Evolutionary conservation across 2,888 invertebrate species (phyloP).

Genomic region (Ypsolopha scabrella): DNA sequence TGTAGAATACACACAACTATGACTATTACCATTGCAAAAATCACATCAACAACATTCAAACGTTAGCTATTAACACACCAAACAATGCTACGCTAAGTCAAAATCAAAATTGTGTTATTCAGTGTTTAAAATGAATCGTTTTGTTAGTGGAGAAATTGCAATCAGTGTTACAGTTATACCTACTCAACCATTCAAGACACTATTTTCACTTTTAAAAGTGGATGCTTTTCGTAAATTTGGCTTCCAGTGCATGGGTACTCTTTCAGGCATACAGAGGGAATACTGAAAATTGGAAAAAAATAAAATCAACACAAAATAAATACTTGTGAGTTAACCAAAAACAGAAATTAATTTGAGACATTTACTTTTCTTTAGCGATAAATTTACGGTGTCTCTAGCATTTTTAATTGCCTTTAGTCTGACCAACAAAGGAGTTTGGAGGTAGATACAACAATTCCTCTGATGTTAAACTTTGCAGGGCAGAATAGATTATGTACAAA

Average conservation of each 20-base stretch:
- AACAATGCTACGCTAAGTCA: slow-evolving; percentile 58
- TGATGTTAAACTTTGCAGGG: too few relatives aligned
- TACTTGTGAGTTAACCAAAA: too few relatives aligned
- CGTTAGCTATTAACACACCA: slow-evolving; percentile 59
- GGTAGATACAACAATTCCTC: too few relatives aligned
- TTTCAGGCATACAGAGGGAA: slow-evolving; percentile 69
- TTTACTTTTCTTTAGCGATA: too few relatives aligned
- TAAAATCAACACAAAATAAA: slow-evolving; percentile 30
- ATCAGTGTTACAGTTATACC: slow-evolving; percentile 22
- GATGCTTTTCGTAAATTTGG: slow-evolving; percentile 69
- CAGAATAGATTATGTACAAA: too few relatives aligned
- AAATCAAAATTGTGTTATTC: slow-evolving; percentile 7
- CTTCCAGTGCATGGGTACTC: slow-evolving; percentile 69
- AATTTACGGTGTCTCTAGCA: background rate
- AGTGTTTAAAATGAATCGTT: background rate
- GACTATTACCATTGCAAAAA: slow-evolving; percentile 55
- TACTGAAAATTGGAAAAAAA: slow-evolving; percentile 58
- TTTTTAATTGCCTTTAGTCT: background rate
- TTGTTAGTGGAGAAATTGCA: slow-evolving; percentile 21
- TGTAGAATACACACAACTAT: slow-evolving; percentile 53
- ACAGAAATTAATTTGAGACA: too few relatives aligned
- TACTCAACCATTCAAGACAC: slow-evolving; percentile 67
- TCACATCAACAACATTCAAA: slow-evolving; percentile 64
- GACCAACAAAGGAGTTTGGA: too few relatives aligned
- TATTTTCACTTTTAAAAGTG: slow-evolving; percentile 70